A percentile compares a stretch with the other conserved stretches of the same genome.
These are phyloP conservation scores for Lithobates sylvaticus DNA, from an alignment of 2,797 vertebrate species.

Conservation along the genomic window DNA sequence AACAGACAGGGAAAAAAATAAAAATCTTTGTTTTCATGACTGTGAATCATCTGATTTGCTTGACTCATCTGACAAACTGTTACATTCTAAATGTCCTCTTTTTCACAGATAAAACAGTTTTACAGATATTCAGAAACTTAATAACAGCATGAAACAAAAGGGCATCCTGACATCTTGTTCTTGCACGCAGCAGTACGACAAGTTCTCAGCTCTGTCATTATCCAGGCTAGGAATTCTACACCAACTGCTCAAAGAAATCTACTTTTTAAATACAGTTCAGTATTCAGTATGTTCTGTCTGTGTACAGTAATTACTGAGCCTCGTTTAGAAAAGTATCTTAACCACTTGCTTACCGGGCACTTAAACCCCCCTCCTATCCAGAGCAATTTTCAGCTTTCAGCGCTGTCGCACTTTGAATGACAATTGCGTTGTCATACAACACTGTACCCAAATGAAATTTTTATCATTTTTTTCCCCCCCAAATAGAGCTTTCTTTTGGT, in stretches of 20 bases:
- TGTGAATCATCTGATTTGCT: slow-evolving; percentile 30
- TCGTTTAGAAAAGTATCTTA: neutral
- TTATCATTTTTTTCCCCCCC: no score
- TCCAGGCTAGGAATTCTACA: neutral
- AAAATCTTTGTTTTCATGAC: slow-evolving; percentile 11
- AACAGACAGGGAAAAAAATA: neutral
- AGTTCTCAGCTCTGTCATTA: neutral
- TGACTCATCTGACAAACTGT: slow-evolving; percentile 36
- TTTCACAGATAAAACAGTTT: slow-evolving; percentile 25
- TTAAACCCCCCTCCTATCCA: no score
- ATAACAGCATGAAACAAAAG: slow-evolving; percentile 44
- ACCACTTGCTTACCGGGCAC: no score
- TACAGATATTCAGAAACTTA: slow-evolving; percentile 31
- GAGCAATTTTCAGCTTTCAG: no score
- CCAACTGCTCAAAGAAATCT: neutral
- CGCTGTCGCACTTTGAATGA: no score
- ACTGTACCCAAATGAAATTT: no score
- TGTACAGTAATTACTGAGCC: neutral
- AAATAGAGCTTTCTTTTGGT: no score
- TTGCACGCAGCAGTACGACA: slow-evolving; percentile 3
- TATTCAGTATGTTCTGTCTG: neutral
- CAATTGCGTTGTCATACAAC: no score
- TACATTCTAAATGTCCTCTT: slow-evolving; percentile 25
- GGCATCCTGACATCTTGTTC: slow-evolving; percentile 27
- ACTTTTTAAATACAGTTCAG: neutral